Conservation (phyloP, 2,888 invertebrate species). For the Nymphalis polychloros region DNA sequence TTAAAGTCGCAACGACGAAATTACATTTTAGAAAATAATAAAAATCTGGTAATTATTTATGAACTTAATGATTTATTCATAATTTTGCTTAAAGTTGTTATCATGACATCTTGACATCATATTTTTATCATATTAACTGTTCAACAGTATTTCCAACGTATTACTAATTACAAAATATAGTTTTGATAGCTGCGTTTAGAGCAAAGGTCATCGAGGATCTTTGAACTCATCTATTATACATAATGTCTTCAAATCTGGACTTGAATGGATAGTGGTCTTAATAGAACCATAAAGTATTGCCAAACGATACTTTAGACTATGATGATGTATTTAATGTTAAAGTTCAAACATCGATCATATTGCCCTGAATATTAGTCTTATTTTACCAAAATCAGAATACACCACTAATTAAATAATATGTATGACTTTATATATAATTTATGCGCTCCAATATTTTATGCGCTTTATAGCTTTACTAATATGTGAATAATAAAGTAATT, state of each 20-base stretch:
- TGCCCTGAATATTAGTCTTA: conserved; percentile 5
- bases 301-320: conserved; percentile 45
- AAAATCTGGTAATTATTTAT: too few relatives aligned
- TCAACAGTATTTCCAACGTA: not conserved
- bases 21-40: too few relatives aligned
- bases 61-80: too few relatives aligned
- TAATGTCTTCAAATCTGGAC: conserved; percentile 38
- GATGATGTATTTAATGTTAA: conserved; percentile 56
- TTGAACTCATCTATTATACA: conserved; percentile 39
- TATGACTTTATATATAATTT: too few relatives aligned
- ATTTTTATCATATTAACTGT: not conserved
- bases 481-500: too few relatives aligned
- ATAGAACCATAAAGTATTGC: conserved; percentile 38
- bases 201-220: conserved; percentile 31
- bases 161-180: conserved; percentile 24
- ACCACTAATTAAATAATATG: too few relatives aligned
- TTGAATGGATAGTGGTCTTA: conserved; percentile 35
- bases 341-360: conserved; percentile 43
- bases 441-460: too few relatives aligned
- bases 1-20: too few relatives aligned
- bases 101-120: too few relatives aligned
- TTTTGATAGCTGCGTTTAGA: conserved; percentile 32
- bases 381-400: not conserved
- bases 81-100: too few relatives aligned
- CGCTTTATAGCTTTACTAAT: too few relatives aligned